Evolutionary conservation across 2,113 vertebrate genomes (phyloP).

Genomic region (Datnioides undecimradiatus): DNA sequence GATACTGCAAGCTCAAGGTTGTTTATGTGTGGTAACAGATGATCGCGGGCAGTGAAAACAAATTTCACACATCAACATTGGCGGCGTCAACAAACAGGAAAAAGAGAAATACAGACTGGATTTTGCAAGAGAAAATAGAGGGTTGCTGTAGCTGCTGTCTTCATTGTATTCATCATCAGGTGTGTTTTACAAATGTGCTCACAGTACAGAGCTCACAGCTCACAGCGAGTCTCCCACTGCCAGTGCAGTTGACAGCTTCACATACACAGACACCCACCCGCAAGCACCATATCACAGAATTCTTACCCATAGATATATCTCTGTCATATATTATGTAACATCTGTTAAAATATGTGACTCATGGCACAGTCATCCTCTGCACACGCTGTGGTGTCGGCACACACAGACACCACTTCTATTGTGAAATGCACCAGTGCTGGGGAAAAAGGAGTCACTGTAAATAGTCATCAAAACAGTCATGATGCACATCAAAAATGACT

Average conservation of each 20-base stretch:
- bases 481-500: constrained; percentile 26
- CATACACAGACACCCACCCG: constrained; percentile 62
- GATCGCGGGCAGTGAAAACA: not conserved
- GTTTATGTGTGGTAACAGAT: constrained; percentile 13
- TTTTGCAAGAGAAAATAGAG: constrained; percentile 79
- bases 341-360: constrained; percentile 70
- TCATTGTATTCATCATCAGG: constrained; percentile 66
- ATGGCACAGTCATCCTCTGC: constrained; percentile 48
- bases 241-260: constrained; percentile 48
- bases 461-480: constrained; percentile 51
- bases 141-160: constrained; percentile 56
- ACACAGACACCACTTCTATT: constrained; percentile 42
- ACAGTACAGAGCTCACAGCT: constrained; percentile 63
- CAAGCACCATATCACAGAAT: constrained; percentile 60
- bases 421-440: constrained; percentile 48
- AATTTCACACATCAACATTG: constrained; percentile 6
- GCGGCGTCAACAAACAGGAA: constrained; percentile 8
- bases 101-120: constrained; percentile 46
- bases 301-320: constrained; percentile 68
- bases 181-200: constrained; percentile 80
- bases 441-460: constrained; percentile 46
- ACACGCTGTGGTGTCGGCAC: constrained; percentile 49
- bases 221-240: constrained; percentile 53
- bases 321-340: constrained; percentile 72
- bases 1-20: not conserved